phyloP scores from a whole-genome alignment of 2,797 vertebrate genomes.

The Sebastes flavidus region DNA sequence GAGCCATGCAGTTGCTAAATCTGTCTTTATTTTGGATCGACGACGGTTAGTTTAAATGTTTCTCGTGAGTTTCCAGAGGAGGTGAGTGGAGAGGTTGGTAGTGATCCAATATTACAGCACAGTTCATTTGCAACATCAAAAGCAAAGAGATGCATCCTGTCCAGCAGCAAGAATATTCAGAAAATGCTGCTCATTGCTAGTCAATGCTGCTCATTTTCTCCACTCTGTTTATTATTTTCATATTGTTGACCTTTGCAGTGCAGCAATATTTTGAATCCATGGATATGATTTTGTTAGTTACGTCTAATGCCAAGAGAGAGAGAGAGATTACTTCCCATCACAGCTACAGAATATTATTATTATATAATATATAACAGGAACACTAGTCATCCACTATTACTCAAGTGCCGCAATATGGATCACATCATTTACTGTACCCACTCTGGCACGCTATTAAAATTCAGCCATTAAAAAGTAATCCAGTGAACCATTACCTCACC shows the following conservation, averaged over 20 bases:
- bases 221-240: slow-evolving; percentile 19
- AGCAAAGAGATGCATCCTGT: background rate
- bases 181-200: background rate
- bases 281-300: slow-evolving; percentile 32
- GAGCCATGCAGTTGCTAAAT: too few relatives aligned
- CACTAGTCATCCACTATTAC: slow-evolving; percentile 27
- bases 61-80: too few relatives aligned
- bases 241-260: slow-evolving; percentile 10
- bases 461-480: slow-evolving; percentile 70
- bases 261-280: slow-evolving; percentile 41
- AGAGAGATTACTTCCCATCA: slow-evolving; percentile 40
- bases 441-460: slow-evolving; percentile 55
- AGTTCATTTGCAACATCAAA: background rate
- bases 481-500: slow-evolving; percentile 76
- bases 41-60: too few relatives aligned
- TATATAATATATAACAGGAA: slow-evolving; percentile 38
- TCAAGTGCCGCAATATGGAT: slow-evolving; percentile 45
- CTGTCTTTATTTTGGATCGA: too few relatives aligned
- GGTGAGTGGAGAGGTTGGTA: slow-evolving; percentile 35
- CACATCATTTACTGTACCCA: slow-evolving; percentile 70
- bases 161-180: background rate
- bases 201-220: background rate
- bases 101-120: slow-evolving; percentile 19
- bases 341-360: slow-evolving; percentile 27
- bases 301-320: slow-evolving; percentile 8